A percentile compares a stretch with the other conserved stretches of the same genome.
phyloP scores from a whole-genome alignment of 2,113 vertebrate species.

The Acrocephalus kingi region DNA sequence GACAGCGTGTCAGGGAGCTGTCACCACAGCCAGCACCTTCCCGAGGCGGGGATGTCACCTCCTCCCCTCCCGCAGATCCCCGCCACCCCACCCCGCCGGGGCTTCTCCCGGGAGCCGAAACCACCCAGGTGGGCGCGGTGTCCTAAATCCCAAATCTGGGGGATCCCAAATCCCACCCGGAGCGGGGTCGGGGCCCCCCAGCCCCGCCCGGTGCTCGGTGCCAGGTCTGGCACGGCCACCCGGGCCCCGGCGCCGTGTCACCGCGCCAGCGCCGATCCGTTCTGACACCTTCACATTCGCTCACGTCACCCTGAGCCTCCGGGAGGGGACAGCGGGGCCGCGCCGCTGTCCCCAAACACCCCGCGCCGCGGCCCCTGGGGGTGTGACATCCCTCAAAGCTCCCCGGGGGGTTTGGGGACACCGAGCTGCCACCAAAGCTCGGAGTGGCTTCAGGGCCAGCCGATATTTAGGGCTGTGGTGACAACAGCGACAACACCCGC shows the following conservation, averaged over 20 bases:
- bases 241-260: background rate
- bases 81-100: fast-evolving
- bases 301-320: background rate
- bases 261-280: background rate
- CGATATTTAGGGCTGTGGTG: fast-evolving
- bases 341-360: background rate
- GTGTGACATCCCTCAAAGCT: fast-evolving
- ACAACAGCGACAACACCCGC: background rate
- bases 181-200: background rate
- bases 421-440: background rate
- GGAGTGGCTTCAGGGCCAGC: fast-evolving
- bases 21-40: no score
- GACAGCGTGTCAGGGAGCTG: background rate
- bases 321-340: background rate
- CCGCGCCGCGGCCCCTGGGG: fast-evolving
- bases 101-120: background rate
- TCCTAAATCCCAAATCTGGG: no score
- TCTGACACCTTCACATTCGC: constrained; percentile 35
- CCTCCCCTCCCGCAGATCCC: background rate
- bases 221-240: background rate
- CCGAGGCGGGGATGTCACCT: no score
- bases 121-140: background rate
- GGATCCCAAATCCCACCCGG: background rate
- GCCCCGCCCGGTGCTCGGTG: fast-evolving
- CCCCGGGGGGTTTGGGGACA: background rate